Conservation (phyloP, 2,888 invertebrate species). For the Adineta ricciae region DNA sequence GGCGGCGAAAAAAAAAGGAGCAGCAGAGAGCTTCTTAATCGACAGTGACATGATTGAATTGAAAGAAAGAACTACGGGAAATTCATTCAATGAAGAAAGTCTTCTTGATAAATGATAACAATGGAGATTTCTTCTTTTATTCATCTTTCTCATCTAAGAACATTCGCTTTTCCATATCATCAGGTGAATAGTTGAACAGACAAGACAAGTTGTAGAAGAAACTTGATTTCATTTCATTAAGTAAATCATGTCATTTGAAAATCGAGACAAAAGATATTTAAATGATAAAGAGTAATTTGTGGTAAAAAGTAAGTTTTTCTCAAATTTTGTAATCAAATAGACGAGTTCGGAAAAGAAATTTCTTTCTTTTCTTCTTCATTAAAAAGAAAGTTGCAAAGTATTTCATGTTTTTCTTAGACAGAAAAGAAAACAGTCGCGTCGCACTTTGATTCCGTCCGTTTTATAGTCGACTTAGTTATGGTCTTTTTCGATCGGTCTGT, state of each 20-base stretch:
- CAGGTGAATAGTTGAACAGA: too few relatives aligned
- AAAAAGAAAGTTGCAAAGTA: neutral
- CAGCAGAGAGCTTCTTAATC: neutral
- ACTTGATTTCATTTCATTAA: too few relatives aligned
- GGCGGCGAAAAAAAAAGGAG: neutral
- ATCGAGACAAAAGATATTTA: too few relatives aligned
- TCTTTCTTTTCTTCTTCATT: neutral
- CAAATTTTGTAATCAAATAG: too few relatives aligned
- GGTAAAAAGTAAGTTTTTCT: too few relatives aligned
- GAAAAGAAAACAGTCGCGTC: neutral
- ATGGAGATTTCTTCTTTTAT: neutral
- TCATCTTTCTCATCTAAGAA: neutral
- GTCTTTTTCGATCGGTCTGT: neutral
- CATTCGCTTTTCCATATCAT: neutral
- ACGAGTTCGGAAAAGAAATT: too few relatives aligned
- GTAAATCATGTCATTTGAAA: too few relatives aligned
- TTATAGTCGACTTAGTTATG: neutral
- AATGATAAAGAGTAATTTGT: too few relatives aligned
- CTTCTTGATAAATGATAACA: neutral
- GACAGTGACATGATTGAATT: slow-evolving; percentile 15
- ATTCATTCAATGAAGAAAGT: neutral
- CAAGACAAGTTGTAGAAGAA: too few relatives aligned
- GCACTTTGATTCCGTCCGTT: neutral
- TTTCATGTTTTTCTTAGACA: too few relatives aligned
- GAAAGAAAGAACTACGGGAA: neutral